Percentiles rank a stretch among this genome's conserved stretches.
Evolutionary conservation across 2,888 invertebrate genomes (phyloP).

Genomic region (Spatulosminthurus flaviceps): DNA sequence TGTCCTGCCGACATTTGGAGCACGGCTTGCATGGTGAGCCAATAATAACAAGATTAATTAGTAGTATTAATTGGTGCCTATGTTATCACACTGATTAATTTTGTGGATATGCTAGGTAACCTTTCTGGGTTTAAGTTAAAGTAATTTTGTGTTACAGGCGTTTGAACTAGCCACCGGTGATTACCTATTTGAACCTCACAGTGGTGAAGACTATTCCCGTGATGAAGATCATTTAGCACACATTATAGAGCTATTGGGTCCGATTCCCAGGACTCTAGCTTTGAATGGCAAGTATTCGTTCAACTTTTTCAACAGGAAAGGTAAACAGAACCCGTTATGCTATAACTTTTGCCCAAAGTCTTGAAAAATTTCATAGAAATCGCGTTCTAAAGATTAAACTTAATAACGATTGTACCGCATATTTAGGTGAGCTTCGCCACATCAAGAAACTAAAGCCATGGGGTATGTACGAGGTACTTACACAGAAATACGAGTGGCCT

Average conservation of each 20-base stretch:
- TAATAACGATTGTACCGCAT: no score
- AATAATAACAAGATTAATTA: neutral
- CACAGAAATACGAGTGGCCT: constrained; percentile 85
- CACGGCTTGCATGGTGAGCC: constrained; percentile 92
- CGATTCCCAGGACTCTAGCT: constrained; percentile 93
- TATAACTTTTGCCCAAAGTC: no score
- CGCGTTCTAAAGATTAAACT: no score
- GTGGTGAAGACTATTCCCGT: constrained; percentile 93
- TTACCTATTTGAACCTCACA: constrained; percentile 98
- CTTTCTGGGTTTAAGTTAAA: no score
- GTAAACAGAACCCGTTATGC: no score
- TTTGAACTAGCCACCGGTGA: constrained; percentile 99
- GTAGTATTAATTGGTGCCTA: no score
- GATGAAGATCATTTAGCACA: constrained; percentile 99
- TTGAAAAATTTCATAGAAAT: no score
- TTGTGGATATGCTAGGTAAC: no score
- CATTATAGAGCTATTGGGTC: constrained; percentile 96
- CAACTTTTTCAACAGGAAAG: constrained; percentile 93
- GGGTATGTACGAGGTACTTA: constrained; percentile 79
- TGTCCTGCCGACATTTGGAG: constrained; percentile 99
- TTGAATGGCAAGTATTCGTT: constrained; percentile 91
- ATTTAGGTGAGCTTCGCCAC: constrained; percentile 78
- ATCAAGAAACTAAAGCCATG: constrained; percentile 82
- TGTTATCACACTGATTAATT: no score
- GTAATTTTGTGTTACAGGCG: constrained; percentile 74